phyloP scores from a whole-genome alignment of 1,140 invertebrate genomes.

The Nylanderia fulva region DNA sequence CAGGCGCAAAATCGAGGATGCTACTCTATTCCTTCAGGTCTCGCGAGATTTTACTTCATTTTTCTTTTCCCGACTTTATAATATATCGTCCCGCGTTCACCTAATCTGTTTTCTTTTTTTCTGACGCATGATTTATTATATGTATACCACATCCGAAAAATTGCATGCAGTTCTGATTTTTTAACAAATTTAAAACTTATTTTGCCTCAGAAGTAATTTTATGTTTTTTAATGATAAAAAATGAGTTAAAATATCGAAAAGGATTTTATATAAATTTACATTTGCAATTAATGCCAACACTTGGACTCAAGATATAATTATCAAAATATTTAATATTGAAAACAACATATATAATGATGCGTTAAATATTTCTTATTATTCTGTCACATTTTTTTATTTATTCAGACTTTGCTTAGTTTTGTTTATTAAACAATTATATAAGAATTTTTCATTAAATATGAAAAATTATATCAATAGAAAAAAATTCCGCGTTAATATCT shows the following conservation, averaged over 20 bases:
- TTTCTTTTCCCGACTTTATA: conserved; percentile 29
- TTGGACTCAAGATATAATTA: background rate
- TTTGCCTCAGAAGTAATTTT: background rate
- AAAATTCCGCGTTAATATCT: background rate
- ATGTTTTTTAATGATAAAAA: background rate
- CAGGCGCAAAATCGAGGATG: conserved; percentile 17
- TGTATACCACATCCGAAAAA: background rate
- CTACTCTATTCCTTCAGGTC: background rate
- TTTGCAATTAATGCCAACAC: background rate
- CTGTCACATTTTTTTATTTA: too few relatives aligned
- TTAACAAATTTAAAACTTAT: background rate
- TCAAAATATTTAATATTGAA: background rate
- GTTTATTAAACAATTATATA: too few relatives aligned
- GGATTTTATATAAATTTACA: background rate
- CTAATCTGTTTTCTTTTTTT: conserved; percentile 27
- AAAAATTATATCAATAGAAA: too few relatives aligned
- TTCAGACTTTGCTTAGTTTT: too few relatives aligned
- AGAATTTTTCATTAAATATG: too few relatives aligned
- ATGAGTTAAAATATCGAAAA: background rate
- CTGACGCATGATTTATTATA: conserved; percentile 7
- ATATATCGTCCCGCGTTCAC: conserved; percentile 1
- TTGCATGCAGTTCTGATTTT: background rate
- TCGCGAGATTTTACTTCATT: conserved; percentile 32
- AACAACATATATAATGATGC: background rate
- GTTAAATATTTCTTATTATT: background rate